Evolutionary conservation across 2,797 vertebrate genomes (phyloP).

Genomic region (Tragopan temminckii): DNA sequence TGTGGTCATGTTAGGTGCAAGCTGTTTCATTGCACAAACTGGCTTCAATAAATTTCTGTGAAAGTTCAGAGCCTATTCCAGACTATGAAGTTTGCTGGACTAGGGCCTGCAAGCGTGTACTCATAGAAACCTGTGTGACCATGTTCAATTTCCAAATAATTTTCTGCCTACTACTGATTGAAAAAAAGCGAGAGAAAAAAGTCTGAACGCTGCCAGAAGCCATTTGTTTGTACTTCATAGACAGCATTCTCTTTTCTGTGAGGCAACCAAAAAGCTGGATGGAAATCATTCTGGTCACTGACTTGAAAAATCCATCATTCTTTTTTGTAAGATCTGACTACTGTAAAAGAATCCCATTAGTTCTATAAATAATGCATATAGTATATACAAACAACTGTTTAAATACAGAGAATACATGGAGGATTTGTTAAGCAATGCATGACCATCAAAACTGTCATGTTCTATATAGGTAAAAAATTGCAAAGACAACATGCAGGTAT

Average conservation of each 20-base stretch:
- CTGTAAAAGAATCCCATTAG: background rate
- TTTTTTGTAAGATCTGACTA: constrained; percentile 6
- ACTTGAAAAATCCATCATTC: background rate
- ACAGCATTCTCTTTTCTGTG: background rate
- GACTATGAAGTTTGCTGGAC: background rate
- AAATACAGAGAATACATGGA: background rate
- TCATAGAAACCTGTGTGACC: fast-evolving
- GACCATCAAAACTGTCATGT: background rate
- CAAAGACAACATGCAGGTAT: background rate
- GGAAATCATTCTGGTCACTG: background rate
- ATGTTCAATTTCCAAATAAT: background rate
- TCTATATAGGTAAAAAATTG: background rate
- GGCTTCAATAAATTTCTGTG: background rate
- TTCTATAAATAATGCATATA: background rate
- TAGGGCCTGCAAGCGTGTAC: background rate
- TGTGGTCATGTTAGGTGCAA: fast-evolving
- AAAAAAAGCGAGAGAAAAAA: fast-evolving
- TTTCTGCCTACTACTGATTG: background rate
- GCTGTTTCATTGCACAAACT: background rate
- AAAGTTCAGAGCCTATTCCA: background rate
- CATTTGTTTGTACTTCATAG: background rate
- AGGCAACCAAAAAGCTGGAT: background rate
- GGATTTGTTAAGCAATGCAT: background rate
- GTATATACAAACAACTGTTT: background rate
- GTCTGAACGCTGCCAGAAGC: background rate